A percentile compares a stretch with the other conserved stretches of the same genome.
Evolutionary conservation across 1,140 invertebrate species (phyloP).

Genomic region (Hermetia illucens): DNA sequence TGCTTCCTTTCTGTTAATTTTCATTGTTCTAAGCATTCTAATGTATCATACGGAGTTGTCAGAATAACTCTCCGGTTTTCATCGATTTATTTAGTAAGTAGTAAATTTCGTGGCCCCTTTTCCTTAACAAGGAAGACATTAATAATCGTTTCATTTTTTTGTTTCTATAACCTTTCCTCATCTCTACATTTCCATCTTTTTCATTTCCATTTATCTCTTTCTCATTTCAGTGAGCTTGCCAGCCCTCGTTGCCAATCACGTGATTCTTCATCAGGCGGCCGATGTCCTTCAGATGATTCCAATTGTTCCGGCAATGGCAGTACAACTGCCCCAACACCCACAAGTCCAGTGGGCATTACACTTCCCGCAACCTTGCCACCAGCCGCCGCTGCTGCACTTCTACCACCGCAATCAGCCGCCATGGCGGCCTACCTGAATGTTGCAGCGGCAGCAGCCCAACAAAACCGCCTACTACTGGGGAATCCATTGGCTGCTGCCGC

Average conservation of each 20-base stretch:
- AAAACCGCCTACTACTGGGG: conserved; percentile 61
- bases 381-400: conserved; percentile 37
- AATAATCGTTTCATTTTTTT: no score
- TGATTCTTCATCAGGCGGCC: conserved; percentile 52
- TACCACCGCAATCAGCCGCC: conserved; percentile 60
- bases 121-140: no score
- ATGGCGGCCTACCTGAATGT: conserved; percentile 61
- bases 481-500: conserved; percentile 49
- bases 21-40: no score
- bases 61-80: no score
- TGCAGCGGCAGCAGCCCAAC: conserved; percentile 46
- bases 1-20: no score
- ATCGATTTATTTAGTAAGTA: no score
- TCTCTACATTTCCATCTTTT: background rate
- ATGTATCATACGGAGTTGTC: no score
- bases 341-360: conserved; percentile 36
- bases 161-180: no score
- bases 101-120: no score
- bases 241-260: conserved; percentile 64
- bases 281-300: conserved; percentile 51
- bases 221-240: conserved; percentile 53
- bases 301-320: conserved; percentile 48
- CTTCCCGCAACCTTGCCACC: conserved; percentile 36
- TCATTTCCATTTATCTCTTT: conserved; percentile 13
- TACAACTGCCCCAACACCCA: conserved; percentile 34